Evolutionary conservation across 1,140 invertebrate species (phyloP).

Genomic region (Contarinia nasturtii): DNA sequence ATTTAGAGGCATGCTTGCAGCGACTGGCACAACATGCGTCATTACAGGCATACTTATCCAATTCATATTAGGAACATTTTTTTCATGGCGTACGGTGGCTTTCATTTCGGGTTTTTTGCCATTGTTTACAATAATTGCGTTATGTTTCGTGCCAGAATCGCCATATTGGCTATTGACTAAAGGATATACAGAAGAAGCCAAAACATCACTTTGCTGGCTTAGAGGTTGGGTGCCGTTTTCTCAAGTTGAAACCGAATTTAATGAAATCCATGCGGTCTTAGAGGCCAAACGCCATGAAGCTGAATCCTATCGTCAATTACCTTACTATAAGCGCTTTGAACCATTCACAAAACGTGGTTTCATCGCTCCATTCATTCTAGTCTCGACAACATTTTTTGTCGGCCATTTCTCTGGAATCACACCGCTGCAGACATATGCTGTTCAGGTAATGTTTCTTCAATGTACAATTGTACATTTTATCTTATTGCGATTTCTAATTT

Average conservation of each 20-base stretch:
- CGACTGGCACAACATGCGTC: constrained; percentile 48
- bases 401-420: constrained; percentile 50
- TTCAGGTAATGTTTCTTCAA: constrained; percentile 17
- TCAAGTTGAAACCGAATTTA: constrained; percentile 33
- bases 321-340: constrained; percentile 9
- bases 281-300: constrained; percentile 9
- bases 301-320: too few species aligned
- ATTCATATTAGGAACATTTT: constrained; percentile 44
- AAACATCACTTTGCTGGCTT: constrained; percentile 38
- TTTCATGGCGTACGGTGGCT: constrained; percentile 47
- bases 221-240: constrained; percentile 39
- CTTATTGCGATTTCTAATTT: background rate
- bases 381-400: constrained; percentile 42
- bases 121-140: constrained; percentile 35
- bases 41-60: constrained; percentile 47
- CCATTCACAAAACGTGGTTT: constrained; percentile 33
- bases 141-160: constrained; percentile 56
- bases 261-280: constrained; percentile 26
- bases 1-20: constrained; percentile 48
- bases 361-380: constrained; percentile 38
- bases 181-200: constrained; percentile 34
- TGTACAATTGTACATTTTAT: background rate
- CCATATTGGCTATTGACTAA: constrained; percentile 51
- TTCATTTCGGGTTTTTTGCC: constrained; percentile 45
- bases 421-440: constrained; percentile 48